Evolutionary conservation across 2,797 vertebrate genomes (phyloP).

Genomic region (Xerus rutilus): DNA sequence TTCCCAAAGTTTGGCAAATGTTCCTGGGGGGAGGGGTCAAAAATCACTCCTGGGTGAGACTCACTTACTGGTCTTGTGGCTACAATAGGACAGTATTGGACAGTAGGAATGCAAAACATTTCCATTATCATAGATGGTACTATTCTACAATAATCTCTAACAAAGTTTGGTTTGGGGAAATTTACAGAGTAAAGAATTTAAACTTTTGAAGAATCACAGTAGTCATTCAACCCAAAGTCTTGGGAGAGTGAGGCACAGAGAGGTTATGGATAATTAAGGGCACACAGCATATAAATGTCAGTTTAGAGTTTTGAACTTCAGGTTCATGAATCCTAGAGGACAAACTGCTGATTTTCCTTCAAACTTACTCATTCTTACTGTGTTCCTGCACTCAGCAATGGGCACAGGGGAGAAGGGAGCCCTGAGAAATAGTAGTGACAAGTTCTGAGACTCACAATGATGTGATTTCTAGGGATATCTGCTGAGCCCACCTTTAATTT

Average conservation of each 20-base stretch:
- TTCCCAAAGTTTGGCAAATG: background rate
- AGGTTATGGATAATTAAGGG: background rate
- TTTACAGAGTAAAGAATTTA: background rate
- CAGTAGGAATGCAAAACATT: background rate
- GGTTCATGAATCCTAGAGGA: background rate
- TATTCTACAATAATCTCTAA: background rate
- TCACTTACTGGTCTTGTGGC: background rate
- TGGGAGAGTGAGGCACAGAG: background rate
- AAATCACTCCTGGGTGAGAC: background rate
- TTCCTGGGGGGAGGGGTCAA: background rate
- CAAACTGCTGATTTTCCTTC: background rate
- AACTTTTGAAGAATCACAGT: background rate
- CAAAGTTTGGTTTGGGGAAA: background rate
- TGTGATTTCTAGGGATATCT: background rate
- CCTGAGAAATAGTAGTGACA: background rate
- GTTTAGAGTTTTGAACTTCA: background rate
- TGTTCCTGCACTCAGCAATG: background rate
- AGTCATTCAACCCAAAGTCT: background rate
- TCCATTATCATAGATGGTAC: background rate
- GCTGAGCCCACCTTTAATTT: background rate
- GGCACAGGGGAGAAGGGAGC: background rate
- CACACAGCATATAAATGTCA: background rate
- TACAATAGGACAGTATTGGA: background rate
- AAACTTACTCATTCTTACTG: background rate
- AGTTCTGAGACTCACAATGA: background rate